Conservation (phyloP, 2,888 invertebrate species). For the Idaea aversata region DNA sequence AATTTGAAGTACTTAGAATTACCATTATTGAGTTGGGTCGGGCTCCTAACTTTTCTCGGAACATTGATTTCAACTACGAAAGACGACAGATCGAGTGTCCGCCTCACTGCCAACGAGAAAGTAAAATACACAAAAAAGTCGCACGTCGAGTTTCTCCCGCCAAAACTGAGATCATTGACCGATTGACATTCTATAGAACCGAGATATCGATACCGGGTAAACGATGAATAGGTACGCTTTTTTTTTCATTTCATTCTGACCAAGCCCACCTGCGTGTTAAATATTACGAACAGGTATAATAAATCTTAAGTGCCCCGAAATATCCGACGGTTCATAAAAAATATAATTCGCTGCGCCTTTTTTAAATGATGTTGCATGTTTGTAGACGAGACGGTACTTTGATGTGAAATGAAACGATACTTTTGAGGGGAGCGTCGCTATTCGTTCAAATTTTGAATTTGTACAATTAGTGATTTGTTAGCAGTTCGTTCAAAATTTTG, state of each 20-base stretch:
- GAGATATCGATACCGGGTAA: constrained; percentile 37
- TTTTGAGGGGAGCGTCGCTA: too few species aligned
- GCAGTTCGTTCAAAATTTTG: too few species aligned
- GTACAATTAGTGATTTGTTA: too few species aligned
- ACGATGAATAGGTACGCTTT: constrained; percentile 26
- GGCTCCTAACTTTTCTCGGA: not conserved
- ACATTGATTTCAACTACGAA: not conserved
- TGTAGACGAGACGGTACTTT: not conserved
- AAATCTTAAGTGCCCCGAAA: not conserved
- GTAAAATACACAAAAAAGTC: constrained; percentile 76
- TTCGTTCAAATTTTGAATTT: too few species aligned
- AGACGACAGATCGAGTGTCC: not conserved
- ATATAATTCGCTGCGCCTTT: too few species aligned
- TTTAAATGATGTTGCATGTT: not conserved
- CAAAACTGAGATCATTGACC: constrained; percentile 74
- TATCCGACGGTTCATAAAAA: not conserved
- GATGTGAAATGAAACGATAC: not conserved
- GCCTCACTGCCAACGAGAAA: constrained; percentile 57
- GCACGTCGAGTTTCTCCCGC: constrained; percentile 74
- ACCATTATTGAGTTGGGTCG: not conserved
- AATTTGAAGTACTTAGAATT: not conserved
- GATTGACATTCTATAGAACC: constrained; percentile 70
- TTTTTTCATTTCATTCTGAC: constrained; percentile 9
- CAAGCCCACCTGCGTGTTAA: constrained; percentile 30
- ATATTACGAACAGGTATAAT: constrained; percentile 16